These are phyloP conservation scores for Mormyrus proboscirostris DNA, from an alignment of 2,797 vertebrate genomes.

Conservation along the genomic window DNA sequence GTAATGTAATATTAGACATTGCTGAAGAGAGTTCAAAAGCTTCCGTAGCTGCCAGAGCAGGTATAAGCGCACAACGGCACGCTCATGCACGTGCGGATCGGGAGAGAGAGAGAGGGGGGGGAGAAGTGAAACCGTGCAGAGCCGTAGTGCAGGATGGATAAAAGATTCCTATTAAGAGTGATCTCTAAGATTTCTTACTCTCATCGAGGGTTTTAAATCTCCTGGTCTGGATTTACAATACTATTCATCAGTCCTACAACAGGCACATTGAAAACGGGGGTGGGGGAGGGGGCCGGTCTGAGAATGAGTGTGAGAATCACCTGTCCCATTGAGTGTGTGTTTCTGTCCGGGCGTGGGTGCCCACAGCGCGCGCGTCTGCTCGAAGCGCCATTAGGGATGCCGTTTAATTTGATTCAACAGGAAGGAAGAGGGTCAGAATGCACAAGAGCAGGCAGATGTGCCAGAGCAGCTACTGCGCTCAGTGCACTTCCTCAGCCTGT, in stretches of 20 bases:
- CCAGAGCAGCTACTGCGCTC: background rate
- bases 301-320: conserved; percentile 11
- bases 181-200: conserved; percentile 8
- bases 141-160: conserved; percentile 5
- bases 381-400: conserved; percentile 15
- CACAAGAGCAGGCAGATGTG: conserved; percentile 4
- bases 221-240: conserved; percentile 17
- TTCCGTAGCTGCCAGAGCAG: background rate
- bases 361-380: background rate
- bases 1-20: background rate
- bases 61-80: background rate
- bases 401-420: conserved; percentile 25
- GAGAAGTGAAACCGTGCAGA: background rate
- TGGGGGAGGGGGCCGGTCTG: background rate
- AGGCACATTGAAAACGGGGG: background rate
- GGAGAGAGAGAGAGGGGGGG: background rate
- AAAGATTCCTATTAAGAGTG: conserved; percentile 21
- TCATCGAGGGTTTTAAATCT: conserved; percentile 1
- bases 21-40: background rate
- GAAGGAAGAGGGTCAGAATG: conserved; percentile 14
- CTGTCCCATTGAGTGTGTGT: background rate
- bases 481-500: background rate
- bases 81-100: background rate
- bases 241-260: conserved; percentile 14
- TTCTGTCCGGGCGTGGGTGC: background rate